Percentiles rank a stretch among this genome's conserved stretches.
Conservation (phyloP, 1,140 invertebrate species). For the Anastatus disparis region DNA sequence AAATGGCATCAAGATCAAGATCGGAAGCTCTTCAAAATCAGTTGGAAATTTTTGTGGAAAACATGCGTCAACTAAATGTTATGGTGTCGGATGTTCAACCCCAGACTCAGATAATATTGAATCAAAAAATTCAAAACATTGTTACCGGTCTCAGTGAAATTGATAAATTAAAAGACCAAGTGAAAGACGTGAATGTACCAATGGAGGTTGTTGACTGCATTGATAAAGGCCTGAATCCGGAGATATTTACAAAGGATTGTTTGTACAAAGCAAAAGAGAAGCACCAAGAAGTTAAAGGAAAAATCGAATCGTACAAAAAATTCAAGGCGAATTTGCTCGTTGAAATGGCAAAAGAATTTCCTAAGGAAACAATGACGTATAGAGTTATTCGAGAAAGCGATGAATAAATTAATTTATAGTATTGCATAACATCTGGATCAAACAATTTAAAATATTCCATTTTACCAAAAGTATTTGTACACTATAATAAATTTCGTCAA, state of each 20-base stretch:
- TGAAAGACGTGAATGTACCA: constrained; percentile 8
- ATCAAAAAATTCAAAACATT: constrained; percentile 17
- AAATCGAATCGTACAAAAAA: neutral
- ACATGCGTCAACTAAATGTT: constrained; percentile 15
- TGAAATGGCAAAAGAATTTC: neutral
- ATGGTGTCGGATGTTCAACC: constrained; percentile 15
- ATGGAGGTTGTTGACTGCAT: constrained; percentile 8
- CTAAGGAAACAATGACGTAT: neutral
- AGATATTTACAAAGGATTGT: neutral
- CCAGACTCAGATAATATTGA: neutral
- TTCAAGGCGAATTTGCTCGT: constrained; percentile 7
- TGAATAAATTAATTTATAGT: no score
- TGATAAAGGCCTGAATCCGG: constrained; percentile 11
- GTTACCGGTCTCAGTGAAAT: neutral
- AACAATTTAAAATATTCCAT: no score
- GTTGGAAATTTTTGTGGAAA: neutral
- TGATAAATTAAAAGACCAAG: neutral
- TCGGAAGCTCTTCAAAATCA: neutral
- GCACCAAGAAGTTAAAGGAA: constrained; percentile 9
- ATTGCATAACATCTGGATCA: no score
- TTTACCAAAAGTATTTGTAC: no score
- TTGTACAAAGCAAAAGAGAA: neutral
- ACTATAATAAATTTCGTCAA: no score
- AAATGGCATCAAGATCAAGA: neutral
- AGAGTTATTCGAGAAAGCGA: neutral